Evolutionary conservation across 2,888 invertebrate genomes (phyloP).

Genomic region (Corbicula japonica): DNA sequence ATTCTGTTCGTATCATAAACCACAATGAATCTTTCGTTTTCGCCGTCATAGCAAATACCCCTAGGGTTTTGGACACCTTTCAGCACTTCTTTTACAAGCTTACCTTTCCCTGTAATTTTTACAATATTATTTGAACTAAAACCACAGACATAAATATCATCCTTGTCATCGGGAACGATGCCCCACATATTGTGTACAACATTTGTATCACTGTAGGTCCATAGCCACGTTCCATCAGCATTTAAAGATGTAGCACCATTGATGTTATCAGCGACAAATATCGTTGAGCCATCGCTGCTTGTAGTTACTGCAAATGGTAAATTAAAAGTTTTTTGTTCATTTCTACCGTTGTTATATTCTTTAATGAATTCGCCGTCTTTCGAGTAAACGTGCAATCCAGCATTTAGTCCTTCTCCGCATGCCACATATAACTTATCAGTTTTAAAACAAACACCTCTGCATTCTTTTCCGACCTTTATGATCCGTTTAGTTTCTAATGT

Average conservation of each 20-base stretch:
- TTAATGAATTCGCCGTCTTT: not conserved
- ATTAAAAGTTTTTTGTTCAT: not conserved
- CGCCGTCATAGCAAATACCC: not conserved
- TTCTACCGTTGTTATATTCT: not conserved
- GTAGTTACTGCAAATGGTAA: not conserved
- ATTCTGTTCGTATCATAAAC: too few relatives aligned
- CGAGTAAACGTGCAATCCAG: not conserved
- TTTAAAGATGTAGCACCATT: not conserved
- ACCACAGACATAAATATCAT: slow-evolving; percentile 6
- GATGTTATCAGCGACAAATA: not conserved
- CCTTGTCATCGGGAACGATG: not conserved
- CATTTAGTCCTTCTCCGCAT: not conserved
- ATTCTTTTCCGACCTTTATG: not conserved
- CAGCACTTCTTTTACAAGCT: not conserved
- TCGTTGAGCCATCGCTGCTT: not conserved
- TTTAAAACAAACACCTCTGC: slow-evolving; percentile 1
- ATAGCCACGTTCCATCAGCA: not conserved
- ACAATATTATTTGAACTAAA: slow-evolving; percentile 1
- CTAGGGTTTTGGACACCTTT: not conserved
- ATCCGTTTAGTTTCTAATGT: not conserved
- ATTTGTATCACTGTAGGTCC: not conserved
- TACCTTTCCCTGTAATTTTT: not conserved
- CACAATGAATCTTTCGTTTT: not conserved
- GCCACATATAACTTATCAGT: not conserved
- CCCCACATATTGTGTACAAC: not conserved